Conservation (phyloP, 1,140 invertebrate species). For the Drosophila tristis region DNA sequence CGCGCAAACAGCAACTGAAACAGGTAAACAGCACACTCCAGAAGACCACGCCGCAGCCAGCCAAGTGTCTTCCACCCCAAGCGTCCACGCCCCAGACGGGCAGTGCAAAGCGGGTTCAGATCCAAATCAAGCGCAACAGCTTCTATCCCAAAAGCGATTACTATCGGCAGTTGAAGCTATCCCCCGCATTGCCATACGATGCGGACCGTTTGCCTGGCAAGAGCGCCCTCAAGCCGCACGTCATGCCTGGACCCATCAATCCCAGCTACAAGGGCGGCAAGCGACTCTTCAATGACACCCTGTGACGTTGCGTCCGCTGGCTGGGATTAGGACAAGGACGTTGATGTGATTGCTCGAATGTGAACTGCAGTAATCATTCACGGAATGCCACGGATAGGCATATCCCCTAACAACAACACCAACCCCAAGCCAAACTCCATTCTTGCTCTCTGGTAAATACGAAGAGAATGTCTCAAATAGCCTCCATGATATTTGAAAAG, state of each 20-base stretch:
- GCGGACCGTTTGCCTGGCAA: constrained; percentile 87
- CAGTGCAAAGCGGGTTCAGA: constrained; percentile 86
- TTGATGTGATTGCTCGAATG: constrained; percentile 1
- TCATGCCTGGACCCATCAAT: constrained; percentile 89
- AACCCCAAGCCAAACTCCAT: no score
- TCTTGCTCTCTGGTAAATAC: no score
- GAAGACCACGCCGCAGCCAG: constrained; percentile 31
- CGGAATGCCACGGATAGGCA: not conserved
- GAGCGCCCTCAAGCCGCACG: constrained; percentile 89
- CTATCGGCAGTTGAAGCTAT: constrained; percentile 87
- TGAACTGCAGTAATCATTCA: not conserved
- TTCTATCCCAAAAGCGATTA: constrained; percentile 89
- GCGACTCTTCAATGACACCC: constrained; percentile 75
- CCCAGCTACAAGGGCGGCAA: constrained; percentile 88
- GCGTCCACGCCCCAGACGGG: constrained; percentile 24
- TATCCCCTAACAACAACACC: no score
- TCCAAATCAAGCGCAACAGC: constrained; percentile 88
- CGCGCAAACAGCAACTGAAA: constrained; percentile 76
- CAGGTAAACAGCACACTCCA: constrained; percentile 65
- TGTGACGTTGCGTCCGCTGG: constrained; percentile 61
- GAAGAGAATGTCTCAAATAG: no score
- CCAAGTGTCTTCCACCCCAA: constrained; percentile 17
- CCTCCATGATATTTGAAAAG: no score
- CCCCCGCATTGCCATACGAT: constrained; percentile 90
- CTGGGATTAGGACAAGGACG: constrained; percentile 19